These are phyloP conservation scores for Leucopsar rothschildi DNA, from an alignment of 2,113 vertebrate genomes.

Conservation along the genomic window DNA sequence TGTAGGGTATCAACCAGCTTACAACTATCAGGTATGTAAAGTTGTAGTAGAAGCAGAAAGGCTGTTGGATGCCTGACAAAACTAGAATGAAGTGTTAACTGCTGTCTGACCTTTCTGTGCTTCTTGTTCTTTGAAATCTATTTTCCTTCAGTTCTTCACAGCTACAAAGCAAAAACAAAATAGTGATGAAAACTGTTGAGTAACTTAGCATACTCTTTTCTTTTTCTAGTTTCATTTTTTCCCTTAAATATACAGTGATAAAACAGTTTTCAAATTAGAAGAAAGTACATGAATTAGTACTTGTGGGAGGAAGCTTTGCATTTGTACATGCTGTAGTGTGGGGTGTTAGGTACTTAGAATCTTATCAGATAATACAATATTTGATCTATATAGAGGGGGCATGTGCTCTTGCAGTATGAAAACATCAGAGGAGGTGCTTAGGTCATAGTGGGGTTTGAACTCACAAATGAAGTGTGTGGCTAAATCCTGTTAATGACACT, in stretches of 20 bases:
- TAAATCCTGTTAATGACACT: not conserved
- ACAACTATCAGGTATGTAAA: slow-evolving; percentile 83
- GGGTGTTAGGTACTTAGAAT: not conserved
- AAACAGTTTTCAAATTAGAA: not conserved
- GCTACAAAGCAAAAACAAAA: not conserved
- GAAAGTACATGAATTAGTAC: not conserved
- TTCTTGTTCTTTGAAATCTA: not conserved
- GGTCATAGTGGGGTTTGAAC: not conserved
- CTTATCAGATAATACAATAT: not conserved
- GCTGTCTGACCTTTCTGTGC: not conserved
- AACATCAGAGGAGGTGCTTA: not conserved
- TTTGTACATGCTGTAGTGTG: fast-evolving
- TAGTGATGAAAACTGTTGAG: not conserved
- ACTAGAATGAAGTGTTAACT: not conserved
- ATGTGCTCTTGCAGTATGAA: not conserved
- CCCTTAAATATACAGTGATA: not conserved
- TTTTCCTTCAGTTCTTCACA: not conserved
- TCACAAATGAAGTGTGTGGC: not conserved
- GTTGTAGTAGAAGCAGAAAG: not conserved
- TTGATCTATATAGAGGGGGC: not conserved
- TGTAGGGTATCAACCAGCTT: slow-evolving; percentile 81
- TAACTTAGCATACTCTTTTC: not conserved
- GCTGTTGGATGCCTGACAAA: not conserved
- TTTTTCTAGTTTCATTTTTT: not conserved
- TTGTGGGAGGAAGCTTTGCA: not conserved